Conservation (phyloP, 2,797 vertebrate genomes). For the Channallabes apus region DNA sequence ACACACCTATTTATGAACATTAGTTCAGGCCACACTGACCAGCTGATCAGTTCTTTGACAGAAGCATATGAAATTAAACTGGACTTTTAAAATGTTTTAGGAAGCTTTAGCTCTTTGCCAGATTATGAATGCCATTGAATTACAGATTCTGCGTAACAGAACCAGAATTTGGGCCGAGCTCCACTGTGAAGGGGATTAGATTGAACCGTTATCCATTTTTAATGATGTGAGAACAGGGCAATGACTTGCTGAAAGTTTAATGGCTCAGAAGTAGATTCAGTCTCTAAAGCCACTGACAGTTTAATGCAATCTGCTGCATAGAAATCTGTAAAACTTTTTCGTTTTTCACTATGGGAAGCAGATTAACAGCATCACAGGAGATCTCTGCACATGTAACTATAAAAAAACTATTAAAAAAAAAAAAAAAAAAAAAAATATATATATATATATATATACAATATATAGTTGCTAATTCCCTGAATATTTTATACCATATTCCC, state of each 20-base stretch:
- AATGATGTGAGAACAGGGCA: slow-evolving; percentile 60
- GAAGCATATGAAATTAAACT: neutral
- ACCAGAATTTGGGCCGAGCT: slow-evolving; percentile 39
- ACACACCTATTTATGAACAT: neutral
- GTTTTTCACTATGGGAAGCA: neutral
- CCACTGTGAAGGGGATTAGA: slow-evolving; percentile 54
- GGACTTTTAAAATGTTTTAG: neutral
- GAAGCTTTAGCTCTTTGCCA: slow-evolving; percentile 23
- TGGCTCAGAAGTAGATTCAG: slow-evolving; percentile 63
- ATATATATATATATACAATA: no score
- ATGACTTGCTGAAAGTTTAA: slow-evolving; percentile 72
- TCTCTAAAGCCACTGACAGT: slow-evolving; percentile 11
- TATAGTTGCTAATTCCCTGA: neutral
- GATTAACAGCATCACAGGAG: neutral
- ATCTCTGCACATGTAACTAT: neutral
- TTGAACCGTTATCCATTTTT: slow-evolving; percentile 69
- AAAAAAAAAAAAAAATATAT: no score
- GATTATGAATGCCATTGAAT: slow-evolving; percentile 20
- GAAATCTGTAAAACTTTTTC: neutral
- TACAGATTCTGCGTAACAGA: slow-evolving; percentile 36
- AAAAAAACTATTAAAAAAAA: neutral
- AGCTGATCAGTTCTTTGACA: neutral
- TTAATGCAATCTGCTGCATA: neutral
- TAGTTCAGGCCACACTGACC: neutral
- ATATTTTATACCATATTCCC: neutral